Base-by-base conservation (phyloP, 2,888 invertebrate species). In the Flabesymbios commensalis region DNA sequence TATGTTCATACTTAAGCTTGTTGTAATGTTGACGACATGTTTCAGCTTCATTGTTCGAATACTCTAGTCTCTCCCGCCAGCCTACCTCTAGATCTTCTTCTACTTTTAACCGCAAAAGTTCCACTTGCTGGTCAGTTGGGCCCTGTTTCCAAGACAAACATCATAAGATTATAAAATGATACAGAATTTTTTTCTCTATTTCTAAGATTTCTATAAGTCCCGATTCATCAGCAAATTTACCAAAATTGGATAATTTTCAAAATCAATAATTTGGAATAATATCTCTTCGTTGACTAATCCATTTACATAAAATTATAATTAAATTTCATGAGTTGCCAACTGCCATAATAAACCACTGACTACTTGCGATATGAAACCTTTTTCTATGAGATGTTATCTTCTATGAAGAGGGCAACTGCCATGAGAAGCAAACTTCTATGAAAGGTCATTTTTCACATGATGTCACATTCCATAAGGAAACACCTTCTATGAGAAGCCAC, bases 1-100 rank as follows among this genome's bases (percentile, higher is more conserved):
- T 73, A 29, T 77, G 68, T 65, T 82, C 81, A 58, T 80, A 78
- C 41, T 77, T 77, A 5, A 80, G 67, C 59, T 78, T 78, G 65
- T 76, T 81, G 58, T 74, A 71, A 26, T 73, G 72, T 24, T 68
- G 69, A 5, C 77, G 68, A n/a, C 71, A 71, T 24, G 73, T 73
- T 49, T 81, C 80, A 5, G 73, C 63, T 64, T 82, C 81, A 19
- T 67, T 69, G 31, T 78, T 77, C 59, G 78, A 74, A 39, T 52
- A 75, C 47, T 71, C 62, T 49, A 75, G 71, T 58, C 75, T 75
- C 28, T 78, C 77, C 39, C 74, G 67, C 69, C 73, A 81, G 1
- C 72, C 65, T 26, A 63, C 64, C 61, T 81, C 81, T 31, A 80
- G 47, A 45, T 82, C 81, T 5, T 76, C 76, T 7, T 61, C 47